phyloP scores from a whole-genome alignment of 2,888 invertebrate genomes.

The Stratiomys singularior region DNA sequence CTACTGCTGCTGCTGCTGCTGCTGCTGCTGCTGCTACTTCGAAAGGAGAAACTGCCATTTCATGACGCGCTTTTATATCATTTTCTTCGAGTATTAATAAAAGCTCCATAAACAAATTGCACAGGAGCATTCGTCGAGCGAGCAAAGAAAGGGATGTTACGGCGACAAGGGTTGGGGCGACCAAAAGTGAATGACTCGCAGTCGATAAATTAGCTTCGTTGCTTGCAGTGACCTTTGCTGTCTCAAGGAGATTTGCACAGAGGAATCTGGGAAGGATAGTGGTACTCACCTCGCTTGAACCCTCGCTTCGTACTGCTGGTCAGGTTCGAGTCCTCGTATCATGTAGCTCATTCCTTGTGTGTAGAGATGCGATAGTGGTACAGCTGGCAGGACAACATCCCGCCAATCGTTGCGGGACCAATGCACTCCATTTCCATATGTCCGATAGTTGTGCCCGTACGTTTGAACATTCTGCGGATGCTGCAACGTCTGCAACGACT shows the following conservation, averaged over 20 bases:
- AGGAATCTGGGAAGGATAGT: slow-evolving; percentile 6
- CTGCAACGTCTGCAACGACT: slow-evolving; percentile 63
- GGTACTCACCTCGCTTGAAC: slow-evolving; percentile 69
- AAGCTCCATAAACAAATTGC: slow-evolving; percentile 28
- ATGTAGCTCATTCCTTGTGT: slow-evolving; percentile 74
- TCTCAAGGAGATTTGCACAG: slow-evolving; percentile 27
- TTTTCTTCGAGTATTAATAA: slow-evolving; percentile 19
- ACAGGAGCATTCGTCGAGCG: neutral
- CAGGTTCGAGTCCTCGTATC: slow-evolving; percentile 73
- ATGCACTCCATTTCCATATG: slow-evolving; percentile 61
- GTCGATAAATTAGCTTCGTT: slow-evolving; percentile 16
- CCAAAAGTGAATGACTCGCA: slow-evolving; percentile 19
- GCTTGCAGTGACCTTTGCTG: slow-evolving; percentile 33
- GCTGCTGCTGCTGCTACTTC: neutral
- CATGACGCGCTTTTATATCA: neutral
- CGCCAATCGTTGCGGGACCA: slow-evolving; percentile 69
- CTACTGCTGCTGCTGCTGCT: neutral
- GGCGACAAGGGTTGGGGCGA: neutral
- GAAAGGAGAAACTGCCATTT: neutral
- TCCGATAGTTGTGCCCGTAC: slow-evolving; percentile 55
- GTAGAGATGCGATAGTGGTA: slow-evolving; percentile 67
- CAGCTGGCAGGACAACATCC: slow-evolving; percentile 70
- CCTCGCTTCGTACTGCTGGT: slow-evolving; percentile 74
- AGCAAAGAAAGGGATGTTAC: neutral
- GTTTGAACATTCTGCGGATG: slow-evolving; percentile 63